These are phyloP conservation scores for Pristiophorus japonicus DNA, from an alignment of 2,113 vertebrate genomes.

Conservation along the genomic window DNA sequence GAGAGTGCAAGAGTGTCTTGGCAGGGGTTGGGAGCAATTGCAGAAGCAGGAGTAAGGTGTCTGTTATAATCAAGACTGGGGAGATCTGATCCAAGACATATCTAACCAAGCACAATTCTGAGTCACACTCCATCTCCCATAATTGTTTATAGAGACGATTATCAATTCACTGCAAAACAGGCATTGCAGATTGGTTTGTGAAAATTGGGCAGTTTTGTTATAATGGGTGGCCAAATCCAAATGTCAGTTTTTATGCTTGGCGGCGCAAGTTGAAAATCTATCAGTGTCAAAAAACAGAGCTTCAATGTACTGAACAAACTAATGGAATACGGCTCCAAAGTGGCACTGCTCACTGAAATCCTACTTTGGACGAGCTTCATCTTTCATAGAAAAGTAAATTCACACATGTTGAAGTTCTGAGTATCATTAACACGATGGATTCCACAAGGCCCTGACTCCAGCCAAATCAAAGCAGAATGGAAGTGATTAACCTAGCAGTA, in stretches of 20 bases:
- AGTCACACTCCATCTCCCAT: not conserved
- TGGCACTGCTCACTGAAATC: not conserved
- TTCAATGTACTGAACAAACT: not conserved
- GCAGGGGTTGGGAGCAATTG: not conserved
- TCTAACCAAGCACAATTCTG: not conserved
- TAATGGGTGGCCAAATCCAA: not conserved
- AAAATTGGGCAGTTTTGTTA: not conserved
- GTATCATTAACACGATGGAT: not conserved
- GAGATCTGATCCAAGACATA: not conserved
- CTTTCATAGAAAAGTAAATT: not conserved
- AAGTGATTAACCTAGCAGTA: not conserved
- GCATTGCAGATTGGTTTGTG: not conserved
- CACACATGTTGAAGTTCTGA: not conserved
- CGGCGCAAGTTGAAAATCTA: not conserved
- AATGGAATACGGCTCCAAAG: not conserved
- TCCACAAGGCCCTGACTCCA: not conserved
- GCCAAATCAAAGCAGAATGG: not conserved
- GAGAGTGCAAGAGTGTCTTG: not conserved
- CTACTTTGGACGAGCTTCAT: not conserved
- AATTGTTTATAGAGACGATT: not conserved
- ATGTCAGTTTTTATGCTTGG: not conserved
- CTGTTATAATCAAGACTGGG: not conserved
- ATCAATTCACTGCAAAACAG: not conserved
- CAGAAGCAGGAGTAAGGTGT: not conserved
- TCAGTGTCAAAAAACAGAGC: not conserved